Base-by-base conservation (phyloP, 2,797 vertebrate species). In the Gephyroberyx darwinii region DNA sequence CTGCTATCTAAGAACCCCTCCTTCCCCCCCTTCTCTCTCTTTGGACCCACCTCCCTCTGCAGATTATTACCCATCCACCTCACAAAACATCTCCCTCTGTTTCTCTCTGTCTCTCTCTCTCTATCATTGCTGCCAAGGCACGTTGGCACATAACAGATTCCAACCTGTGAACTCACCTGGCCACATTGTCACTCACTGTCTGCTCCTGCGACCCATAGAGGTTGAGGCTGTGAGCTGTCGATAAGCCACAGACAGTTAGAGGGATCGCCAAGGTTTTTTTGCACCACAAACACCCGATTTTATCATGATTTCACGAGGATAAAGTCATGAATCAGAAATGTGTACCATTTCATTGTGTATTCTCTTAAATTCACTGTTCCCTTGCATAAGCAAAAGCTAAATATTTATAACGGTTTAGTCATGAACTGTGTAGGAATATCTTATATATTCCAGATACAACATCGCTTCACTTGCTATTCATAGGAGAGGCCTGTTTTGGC, bases 101-200 rank as follows among this genome's bases (percentile, higher is more conserved):
- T 33, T n/a, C 19, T 43, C 37, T 48, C 60, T 33, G 2, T 51
- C 30, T 20, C 22, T 54, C 45, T 67, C 53, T 56, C 19, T 70
- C 53, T 65, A 2, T 61, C 45, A 0, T 70, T 69, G 69, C 51
- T 5, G 12, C 19, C 57, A 54, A 66, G 55, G 14, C 22, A 3
- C 20, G 58, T 37, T 26, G 76, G 65, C 85, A 59, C 70, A 73
- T 74, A 75, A 83, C 80, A 71, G 78, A 59, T 57, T 55, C 22
- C 64, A 75, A 75, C 79, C 67, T 67, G 66, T 74, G 68, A 52
- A 59, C 50, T 57, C 35, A 78, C 73, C 65, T 4, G 26, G 14
- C 19, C 53, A 50, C 76, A 80, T 74, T 62, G 58, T 78, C 70
- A 64, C 51, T 60, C 53, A 9, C 60, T 55, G 50, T 69, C 45